Evolutionary conservation across 2,888 invertebrate species (phyloP).

Genomic region (Drosophila kanekoi): DNA sequence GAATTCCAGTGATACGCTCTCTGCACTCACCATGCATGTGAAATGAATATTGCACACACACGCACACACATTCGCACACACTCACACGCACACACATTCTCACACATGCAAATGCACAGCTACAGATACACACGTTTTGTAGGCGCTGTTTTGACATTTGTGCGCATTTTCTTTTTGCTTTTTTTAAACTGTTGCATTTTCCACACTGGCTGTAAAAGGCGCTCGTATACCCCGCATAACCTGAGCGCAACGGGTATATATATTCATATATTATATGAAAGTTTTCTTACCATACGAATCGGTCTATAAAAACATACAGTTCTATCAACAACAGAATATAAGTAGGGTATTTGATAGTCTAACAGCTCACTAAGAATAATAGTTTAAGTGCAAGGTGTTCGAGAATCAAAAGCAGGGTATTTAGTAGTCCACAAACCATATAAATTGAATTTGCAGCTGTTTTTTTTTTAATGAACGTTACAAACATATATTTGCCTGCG

Average conservation of each 20-base stretch:
- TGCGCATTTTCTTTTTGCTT: slow-evolving; percentile 48
- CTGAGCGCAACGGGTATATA: not conserved
- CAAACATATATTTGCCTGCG: too few relatives aligned
- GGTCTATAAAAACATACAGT: too few relatives aligned
- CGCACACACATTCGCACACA: slow-evolving; percentile 6
- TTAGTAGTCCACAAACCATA: too few relatives aligned
- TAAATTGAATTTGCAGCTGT: too few relatives aligned
- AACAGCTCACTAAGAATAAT: too few relatives aligned
- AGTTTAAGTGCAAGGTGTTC: too few relatives aligned
- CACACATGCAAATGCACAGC: not conserved
- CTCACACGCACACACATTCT: not conserved
- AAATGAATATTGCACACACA: slow-evolving; percentile 52
- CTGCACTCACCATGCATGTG: slow-evolving; percentile 69
- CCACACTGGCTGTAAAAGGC: slow-evolving; percentile 39
- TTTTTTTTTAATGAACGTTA: too few relatives aligned
- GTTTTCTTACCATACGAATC: too few relatives aligned
- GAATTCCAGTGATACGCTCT: slow-evolving; percentile 79
- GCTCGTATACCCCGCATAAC: slow-evolving; percentile 25
- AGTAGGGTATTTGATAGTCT: too few relatives aligned
- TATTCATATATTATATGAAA: too few relatives aligned
- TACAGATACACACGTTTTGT: slow-evolving; percentile 29
- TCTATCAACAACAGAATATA: too few relatives aligned
- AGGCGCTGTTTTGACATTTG: slow-evolving; percentile 61
- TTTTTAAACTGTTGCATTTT: slow-evolving; percentile 60
- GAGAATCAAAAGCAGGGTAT: too few relatives aligned